A percentile compares a stretch with the other conserved stretches of the same genome.
Evolutionary conservation across 2,797 vertebrate species (phyloP).

Genomic region (Sebastes goodei): DNA sequence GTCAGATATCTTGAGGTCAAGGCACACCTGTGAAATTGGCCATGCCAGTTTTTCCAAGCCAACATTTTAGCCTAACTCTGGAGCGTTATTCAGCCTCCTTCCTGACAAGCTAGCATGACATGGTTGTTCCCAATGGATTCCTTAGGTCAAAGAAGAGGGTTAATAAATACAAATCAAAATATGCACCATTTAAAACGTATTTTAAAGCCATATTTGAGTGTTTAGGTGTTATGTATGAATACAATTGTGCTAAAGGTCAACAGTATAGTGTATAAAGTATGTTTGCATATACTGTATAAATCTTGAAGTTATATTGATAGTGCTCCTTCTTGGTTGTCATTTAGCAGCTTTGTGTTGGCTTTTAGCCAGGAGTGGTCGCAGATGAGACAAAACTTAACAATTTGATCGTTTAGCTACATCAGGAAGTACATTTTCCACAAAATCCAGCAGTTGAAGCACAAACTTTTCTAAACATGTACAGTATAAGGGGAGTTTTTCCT

Average conservation of each 20-base stretch:
- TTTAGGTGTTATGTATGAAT: background rate
- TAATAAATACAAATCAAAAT: background rate
- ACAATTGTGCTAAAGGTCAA: background rate
- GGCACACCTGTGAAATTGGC: too few relatives aligned
- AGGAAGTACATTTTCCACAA: background rate
- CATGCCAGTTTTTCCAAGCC: too few relatives aligned
- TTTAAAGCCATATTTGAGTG: background rate
- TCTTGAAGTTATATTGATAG: background rate
- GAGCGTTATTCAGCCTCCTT: too few relatives aligned
- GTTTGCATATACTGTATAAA: background rate
- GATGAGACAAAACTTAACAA: background rate
- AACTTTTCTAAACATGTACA: background rate
- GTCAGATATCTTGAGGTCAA: too few relatives aligned
- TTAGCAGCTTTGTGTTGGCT: background rate
- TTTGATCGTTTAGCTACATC: background rate
- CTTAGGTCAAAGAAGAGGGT: too few relatives aligned
- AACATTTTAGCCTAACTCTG: too few relatives aligned
- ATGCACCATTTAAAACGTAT: too few relatives aligned
- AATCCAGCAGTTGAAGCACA: background rate
- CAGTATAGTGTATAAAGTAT: background rate
- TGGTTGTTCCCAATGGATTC: too few relatives aligned
- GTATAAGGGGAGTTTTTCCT: background rate
- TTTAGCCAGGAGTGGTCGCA: background rate
- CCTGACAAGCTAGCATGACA: too few relatives aligned
- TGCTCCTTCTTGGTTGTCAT: background rate